Base-by-base conservation (phyloP, 2,797 vertebrate genomes). In the Miichthys miiuy region DNA sequence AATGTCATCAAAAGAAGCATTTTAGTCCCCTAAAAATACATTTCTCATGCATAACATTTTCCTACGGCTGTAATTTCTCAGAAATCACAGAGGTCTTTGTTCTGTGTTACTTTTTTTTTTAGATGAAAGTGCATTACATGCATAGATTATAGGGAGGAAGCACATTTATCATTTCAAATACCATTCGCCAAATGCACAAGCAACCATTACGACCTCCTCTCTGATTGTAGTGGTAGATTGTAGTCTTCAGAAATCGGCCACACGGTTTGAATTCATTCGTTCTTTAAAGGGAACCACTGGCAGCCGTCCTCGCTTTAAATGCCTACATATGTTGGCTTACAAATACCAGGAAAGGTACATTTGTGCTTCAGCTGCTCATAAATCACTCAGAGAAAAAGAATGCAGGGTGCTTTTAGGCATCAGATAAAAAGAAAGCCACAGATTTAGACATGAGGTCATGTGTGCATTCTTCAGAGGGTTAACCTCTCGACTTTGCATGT, bases 361-460 rank as follows among this genome's bases (percentile, higher is more conserved):
- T 50, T 82, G 12, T 50, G 42, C 73, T 75, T 42, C 56, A 51
- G 65, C n/a, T 47, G 41, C 64, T 81, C 47, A 78, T 34, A 65
- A 20, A 72, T 69, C 51, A 71, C 61, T 67, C 1, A 21, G 14
- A 75, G 52, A 51, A 67, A 38, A 78, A 60, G 51, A 67, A 64
- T 81, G 20, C n/a, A 27, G 65, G 21, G 51, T 42, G 18, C 41
- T 73, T 66, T 55, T 38, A 25, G 51, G 47, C 41, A 42, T 63
- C 25, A 79, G 68, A 83, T 82, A 25, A 81, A 84, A 62, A 61
- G 30, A 66, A 54, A 65, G 30, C 41, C 23, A 3, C 44, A 57
- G 42, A 68, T 57, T 78, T 46, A 54, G 44, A 46, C 18, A 20
- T 75, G 75, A 88, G 54, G 76, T 69, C 70, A 82, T 58, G 46